phyloP scores from a whole-genome alignment of 2,888 invertebrate genomes.

The Microctonus brassicae region DNA sequence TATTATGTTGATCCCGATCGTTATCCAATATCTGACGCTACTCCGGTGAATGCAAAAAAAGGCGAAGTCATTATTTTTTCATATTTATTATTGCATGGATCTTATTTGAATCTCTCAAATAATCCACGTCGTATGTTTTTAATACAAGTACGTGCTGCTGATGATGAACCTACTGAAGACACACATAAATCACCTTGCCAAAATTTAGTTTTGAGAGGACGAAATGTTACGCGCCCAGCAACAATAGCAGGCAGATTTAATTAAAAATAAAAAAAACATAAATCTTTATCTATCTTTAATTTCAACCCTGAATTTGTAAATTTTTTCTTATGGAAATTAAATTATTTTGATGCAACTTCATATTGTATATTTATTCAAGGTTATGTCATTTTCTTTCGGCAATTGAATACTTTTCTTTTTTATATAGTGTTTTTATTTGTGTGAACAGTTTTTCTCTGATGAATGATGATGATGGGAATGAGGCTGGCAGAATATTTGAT shows the following conservation, averaged over 20 bases:
- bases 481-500: background rate
- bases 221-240: constrained; percentile 67
- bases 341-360: background rate
- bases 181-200: constrained; percentile 72
- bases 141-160: constrained; percentile 72
- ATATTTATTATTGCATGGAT: constrained; percentile 74
- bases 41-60: constrained; percentile 71
- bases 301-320: background rate
- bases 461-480: background rate
- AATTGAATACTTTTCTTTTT: background rate
- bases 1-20: constrained; percentile 72
- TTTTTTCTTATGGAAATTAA: background rate
- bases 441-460: background rate
- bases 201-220: constrained; percentile 73
- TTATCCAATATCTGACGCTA: constrained; percentile 71
- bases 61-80: constrained; percentile 75
- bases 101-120: constrained; percentile 71
- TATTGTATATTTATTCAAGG: background rate
- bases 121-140: constrained; percentile 73
- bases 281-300: background rate
- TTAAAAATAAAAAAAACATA: constrained; percentile 23
- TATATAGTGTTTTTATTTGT: background rate
- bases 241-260: constrained; percentile 61
- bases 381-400: background rate
- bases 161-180: constrained; percentile 71